Conservation (phyloP, 2,888 invertebrate species). For the Scaptomyza reducta region DNA sequence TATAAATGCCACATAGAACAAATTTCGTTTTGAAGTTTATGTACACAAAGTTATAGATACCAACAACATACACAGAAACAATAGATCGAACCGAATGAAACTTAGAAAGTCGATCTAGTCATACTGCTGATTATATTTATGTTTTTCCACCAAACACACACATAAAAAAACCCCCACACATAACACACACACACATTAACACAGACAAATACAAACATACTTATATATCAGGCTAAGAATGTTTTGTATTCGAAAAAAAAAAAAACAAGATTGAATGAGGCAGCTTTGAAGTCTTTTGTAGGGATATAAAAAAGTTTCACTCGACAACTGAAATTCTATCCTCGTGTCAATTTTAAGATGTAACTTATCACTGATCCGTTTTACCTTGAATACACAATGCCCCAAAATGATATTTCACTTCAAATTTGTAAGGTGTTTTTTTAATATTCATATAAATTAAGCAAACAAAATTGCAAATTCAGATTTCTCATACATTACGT, state of each 20-base stretch:
- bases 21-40: conserved; percentile 28
- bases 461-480: conserved; percentile 62
- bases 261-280: conserved; percentile 29
- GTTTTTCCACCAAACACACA: conserved; percentile 8
- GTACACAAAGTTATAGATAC: conserved; percentile 12
- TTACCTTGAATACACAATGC: conserved; percentile 39
- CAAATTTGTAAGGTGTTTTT: conserved; percentile 69
- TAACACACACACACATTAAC: conserved; percentile 9
- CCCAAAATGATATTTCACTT: conserved; percentile 61
- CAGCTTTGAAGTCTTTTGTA: conserved; percentile 46
- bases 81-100: conserved; percentile 39
- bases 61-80: background rate
- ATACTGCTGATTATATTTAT: conserved; percentile 26
- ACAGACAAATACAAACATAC: conserved; percentile 25
- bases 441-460: conserved; percentile 67
- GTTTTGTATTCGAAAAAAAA: conserved; percentile 41
- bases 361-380: conserved; percentile 48
- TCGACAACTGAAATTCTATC: conserved; percentile 45
- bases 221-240: conserved; percentile 60
- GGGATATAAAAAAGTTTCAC: conserved; percentile 32
- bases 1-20: conserved; percentile 43
- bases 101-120: conserved; percentile 45
- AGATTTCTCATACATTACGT: conserved; percentile 73
- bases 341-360: conserved; percentile 58
- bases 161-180: background rate